A percentile compares a stretch with the other conserved stretches of the same genome.
Evolutionary conservation across 1,140 invertebrate genomes (phyloP).

Genomic region (Dicyema japonicum): DNA sequence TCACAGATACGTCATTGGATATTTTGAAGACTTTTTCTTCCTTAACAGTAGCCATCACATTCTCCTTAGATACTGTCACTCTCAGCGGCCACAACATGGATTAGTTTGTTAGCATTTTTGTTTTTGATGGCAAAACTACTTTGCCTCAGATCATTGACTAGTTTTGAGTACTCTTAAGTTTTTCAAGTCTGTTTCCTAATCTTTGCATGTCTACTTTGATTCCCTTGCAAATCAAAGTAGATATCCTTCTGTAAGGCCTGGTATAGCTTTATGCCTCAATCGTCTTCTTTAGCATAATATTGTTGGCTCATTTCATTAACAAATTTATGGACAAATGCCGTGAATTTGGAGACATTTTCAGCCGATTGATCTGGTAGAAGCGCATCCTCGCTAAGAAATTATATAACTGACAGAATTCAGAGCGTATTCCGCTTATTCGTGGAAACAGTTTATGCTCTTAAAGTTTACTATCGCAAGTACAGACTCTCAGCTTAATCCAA

Average conservation of each 20-base stretch:
- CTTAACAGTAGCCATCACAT: conserved; percentile 58
- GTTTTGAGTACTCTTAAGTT: conserved; percentile 37
- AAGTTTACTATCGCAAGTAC: conserved; percentile 58
- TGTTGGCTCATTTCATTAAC: conserved; percentile 53
- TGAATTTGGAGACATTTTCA: conserved; percentile 50
- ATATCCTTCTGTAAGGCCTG: conserved; percentile 47
- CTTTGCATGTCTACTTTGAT: conserved; percentile 48
- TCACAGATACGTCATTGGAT: conserved; percentile 63
- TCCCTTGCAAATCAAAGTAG: conserved; percentile 38
- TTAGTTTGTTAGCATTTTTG: conserved; percentile 65
- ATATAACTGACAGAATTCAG: conserved; percentile 55
- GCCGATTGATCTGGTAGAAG: conserved; percentile 22
- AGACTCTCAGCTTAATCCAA: conserved; percentile 45
- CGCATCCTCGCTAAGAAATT: conserved; percentile 44
- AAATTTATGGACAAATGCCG: conserved; percentile 64
- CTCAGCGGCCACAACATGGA: conserved; percentile 61
- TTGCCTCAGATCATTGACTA: conserved; percentile 63
- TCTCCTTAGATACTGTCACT: conserved; percentile 59
- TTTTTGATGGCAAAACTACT: conserved; percentile 66
- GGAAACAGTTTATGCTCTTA: conserved; percentile 79
- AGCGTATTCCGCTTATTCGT: conserved; percentile 74
- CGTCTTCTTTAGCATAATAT: conserved; percentile 49
- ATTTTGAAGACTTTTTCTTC: conserved; percentile 62
- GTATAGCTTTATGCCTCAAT: conserved; percentile 71
- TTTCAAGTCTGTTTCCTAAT: conserved; percentile 63